Conservation (phyloP, 2,888 invertebrate genomes). For the Idaea straminata region DNA sequence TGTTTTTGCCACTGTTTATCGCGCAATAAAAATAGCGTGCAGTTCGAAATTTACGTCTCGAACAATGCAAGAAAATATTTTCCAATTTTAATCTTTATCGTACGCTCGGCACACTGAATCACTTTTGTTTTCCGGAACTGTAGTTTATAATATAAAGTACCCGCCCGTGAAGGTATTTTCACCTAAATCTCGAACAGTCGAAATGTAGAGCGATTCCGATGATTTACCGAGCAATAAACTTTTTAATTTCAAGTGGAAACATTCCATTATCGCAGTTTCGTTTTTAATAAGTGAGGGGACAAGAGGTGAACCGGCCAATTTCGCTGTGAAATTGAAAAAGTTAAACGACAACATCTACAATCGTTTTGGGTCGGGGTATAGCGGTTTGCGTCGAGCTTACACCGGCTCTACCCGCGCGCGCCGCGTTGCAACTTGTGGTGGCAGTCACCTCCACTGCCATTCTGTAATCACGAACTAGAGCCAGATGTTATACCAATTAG, state of each 20-base stretch:
- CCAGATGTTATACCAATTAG: constrained; percentile 3
- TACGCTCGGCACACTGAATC: constrained; percentile 35
- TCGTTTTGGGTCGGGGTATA: constrained; percentile 40
- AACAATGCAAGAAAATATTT: constrained; percentile 39
- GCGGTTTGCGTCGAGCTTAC: constrained; percentile 13
- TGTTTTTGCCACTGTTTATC: constrained; percentile 28
- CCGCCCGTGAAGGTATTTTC: constrained; percentile 33
- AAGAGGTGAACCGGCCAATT: constrained; percentile 50
- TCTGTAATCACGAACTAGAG: not conserved
- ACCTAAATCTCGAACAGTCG: constrained; percentile 45
- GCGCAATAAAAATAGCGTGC: constrained; percentile 25
- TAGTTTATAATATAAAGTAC: constrained; percentile 48
- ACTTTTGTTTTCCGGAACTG: constrained; percentile 44
- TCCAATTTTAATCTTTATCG: constrained; percentile 41
- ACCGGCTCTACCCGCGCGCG: not conserved
- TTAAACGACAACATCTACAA: constrained; percentile 55
- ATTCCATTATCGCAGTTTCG: constrained; percentile 56
- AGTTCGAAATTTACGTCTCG: constrained; percentile 27
- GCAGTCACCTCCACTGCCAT: constrained; percentile 8
- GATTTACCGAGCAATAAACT: constrained; percentile 58
- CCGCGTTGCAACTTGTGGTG: not conserved
- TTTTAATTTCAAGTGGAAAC: constrained; percentile 58
- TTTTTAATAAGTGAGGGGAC: constrained; percentile 55
- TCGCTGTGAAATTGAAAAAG: constrained; percentile 61
- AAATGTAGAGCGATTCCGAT: constrained; percentile 39